Evolutionary conservation across 2,797 vertebrate genomes (phyloP), one percentile per base, ranked within the genome.

Genomic region (Tiaroga cobitis): DNA sequence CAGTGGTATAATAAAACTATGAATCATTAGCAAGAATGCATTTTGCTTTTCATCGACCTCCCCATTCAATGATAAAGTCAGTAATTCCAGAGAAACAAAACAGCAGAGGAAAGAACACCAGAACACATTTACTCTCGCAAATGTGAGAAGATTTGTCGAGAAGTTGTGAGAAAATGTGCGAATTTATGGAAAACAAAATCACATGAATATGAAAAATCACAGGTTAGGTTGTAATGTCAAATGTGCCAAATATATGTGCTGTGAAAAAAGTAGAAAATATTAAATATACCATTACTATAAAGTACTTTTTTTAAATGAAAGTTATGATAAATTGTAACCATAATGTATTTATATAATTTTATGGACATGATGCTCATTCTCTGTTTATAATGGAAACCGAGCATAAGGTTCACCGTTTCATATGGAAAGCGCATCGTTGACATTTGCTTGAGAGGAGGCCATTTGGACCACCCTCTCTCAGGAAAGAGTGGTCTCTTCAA

Each of bases 381-480:
- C 4, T 75, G 72, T n/a, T 84, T 37, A 70, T 77, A 70, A 78
- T 84, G 37, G 37, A 59, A 68, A 39, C 24, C 1, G 3, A 37
- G 32, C 41, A 51, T 5, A 59, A 8, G 67, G 41, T 72, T 73
- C 67, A 29, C 39, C 16, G 5, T 11, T 80, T 65, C 54, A 61
- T 29, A 65, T 73, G 67, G 43, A 73, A 80, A 65, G 41, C 2
- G 4, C 15, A 26, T 73, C 32, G 32, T 85, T 85, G 83, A 85
- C 77, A 80, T 85, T 80, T 80, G 77, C 83, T 73, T 51, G 41
- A 46, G 56, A 73, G 68, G 78, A 82, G 61, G 49, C 73, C 82
- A 68, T 49, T 81, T 61, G 79, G 77, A 72, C 67, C 43, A 84
- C 59, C 37, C 70, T 82, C 46, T 32, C 68, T 82, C 59, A 76